These are phyloP conservation scores for Hylomyscus alleni DNA, from an alignment of 2,797 vertebrate genomes.

Conservation along the genomic window DNA sequence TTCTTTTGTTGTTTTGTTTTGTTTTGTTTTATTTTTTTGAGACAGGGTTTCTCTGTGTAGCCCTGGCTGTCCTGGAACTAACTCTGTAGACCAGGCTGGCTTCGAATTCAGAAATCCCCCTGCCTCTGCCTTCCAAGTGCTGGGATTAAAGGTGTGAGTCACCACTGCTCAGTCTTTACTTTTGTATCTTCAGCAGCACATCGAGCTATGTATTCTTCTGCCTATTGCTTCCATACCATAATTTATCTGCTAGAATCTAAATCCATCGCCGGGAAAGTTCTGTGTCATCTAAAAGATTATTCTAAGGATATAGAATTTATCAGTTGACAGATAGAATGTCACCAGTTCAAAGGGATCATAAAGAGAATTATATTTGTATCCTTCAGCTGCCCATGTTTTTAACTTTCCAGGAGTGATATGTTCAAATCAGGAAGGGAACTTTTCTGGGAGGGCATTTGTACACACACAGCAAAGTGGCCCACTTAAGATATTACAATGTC, in stretches of 20 bases:
- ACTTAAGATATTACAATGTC: conserved; percentile 87
- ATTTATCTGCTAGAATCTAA: not conserved
- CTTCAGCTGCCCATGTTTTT: conserved; percentile 52
- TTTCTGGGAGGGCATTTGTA: not conserved
- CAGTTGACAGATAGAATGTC: not conserved
- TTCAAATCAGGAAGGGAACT: conserved; percentile 64
- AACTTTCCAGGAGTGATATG: conserved; percentile 48
- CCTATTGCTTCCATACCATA: conserved; percentile 25
- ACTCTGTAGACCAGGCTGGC: no score
- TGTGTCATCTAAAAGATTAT: conserved; percentile 3
- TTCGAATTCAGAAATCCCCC: no score
- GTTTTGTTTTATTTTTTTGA: no score
- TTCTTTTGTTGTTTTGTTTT: no score
- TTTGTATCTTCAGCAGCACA: conserved; percentile 12
- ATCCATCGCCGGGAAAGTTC: conserved; percentile 37
- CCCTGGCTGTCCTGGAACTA: no score
- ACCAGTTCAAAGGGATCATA: conserved; percentile 44
- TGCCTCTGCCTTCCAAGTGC: no score
- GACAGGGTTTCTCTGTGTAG: no score
- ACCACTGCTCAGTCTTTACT: no score
- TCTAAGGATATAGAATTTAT: not conserved
- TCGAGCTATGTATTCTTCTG: not conserved
- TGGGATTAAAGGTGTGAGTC: no score
- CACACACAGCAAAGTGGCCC: conserved; percentile 4
- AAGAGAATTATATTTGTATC: conserved; percentile 57